These are phyloP conservation scores for Nomada lathburiana DNA, from an alignment of 2,888 invertebrate genomes.

Conservation along the genomic window DNA sequence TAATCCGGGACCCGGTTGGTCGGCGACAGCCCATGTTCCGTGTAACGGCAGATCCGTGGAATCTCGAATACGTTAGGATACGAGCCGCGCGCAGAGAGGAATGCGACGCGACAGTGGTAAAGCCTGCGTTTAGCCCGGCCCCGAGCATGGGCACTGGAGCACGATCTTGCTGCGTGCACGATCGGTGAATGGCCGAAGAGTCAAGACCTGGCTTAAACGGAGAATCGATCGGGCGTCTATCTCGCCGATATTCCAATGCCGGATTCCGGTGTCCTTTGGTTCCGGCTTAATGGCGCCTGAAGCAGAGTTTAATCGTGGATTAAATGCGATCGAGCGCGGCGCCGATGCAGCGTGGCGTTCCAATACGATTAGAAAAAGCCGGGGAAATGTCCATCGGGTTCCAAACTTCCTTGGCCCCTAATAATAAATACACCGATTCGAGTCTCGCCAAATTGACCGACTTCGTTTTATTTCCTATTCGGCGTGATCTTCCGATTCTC, in stretches of 20 bases:
- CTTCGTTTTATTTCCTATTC: neutral
- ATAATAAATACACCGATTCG: no score
- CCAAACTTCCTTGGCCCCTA: neutral
- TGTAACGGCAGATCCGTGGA: conserved; percentile 42
- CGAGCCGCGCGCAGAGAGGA: conserved; percentile 36
- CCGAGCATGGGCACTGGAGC: neutral
- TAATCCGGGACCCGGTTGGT: conserved; percentile 50
- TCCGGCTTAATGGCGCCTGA: conserved; percentile 81
- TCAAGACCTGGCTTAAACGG: conserved; percentile 77
- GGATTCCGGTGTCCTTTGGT: conserved; percentile 80
- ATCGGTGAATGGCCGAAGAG: conserved; percentile 76
- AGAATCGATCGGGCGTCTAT: conserved; percentile 79
- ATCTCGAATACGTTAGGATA: conserved; percentile 47
- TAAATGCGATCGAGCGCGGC: conserved; percentile 72
- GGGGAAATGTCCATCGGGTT: conserved; percentile 6
- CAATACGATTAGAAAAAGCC: conserved; percentile 73
- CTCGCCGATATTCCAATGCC: conserved; percentile 72
- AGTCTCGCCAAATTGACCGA: no score
- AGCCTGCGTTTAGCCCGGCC: conserved; percentile 70
- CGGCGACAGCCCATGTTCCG: conserved; percentile 19
- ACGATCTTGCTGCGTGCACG: conserved; percentile 40
- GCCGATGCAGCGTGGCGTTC: conserved; percentile 31
- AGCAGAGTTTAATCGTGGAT: conserved; percentile 82
- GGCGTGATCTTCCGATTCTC: neutral
- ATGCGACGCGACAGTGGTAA: conserved; percentile 70